A percentile compares a stretch with the other conserved stretches of the same genome.
phyloP scores from a whole-genome alignment of 2,888 invertebrate species.

The Eueremaeus valkanovi region DNA sequence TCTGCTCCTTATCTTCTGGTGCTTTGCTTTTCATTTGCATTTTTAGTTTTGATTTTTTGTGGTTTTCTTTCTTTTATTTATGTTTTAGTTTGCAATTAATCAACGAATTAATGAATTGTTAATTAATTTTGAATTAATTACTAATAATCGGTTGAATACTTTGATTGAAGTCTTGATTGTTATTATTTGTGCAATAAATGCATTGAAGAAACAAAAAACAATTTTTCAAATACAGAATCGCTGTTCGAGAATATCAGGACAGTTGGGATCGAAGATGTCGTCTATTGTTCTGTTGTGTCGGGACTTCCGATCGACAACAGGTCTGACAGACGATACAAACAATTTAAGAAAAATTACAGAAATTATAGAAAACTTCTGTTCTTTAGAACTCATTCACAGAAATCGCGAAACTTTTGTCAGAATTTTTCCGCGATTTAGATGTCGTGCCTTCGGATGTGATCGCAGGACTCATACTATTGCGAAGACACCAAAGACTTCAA shows the following conservation, averaged over 20 bases:
- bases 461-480: slow-evolving; percentile 71
- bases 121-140: too few relatives aligned
- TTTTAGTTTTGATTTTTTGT: too few relatives aligned
- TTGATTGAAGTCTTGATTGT: too few relatives aligned
- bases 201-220: too few relatives aligned
- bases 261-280: slow-evolving; percentile 81
- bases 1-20: too few relatives aligned
- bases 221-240: slow-evolving; percentile 75
- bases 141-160: too few relatives aligned
- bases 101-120: too few relatives aligned
- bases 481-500: slow-evolving; percentile 74
- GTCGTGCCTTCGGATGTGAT: slow-evolving; percentile 83
- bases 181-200: too few relatives aligned
- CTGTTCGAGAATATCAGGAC: slow-evolving; percentile 77
- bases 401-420: slow-evolving; percentile 71
- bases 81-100: too few relatives aligned
- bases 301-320: slow-evolving; percentile 66
- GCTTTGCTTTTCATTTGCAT: too few relatives aligned
- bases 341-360: too few relatives aligned
- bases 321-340: slow-evolving; percentile 53
- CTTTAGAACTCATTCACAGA: slow-evolving; percentile 75
- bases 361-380: slow-evolving; percentile 37
- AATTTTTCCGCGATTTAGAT: slow-evolving; percentile 81
- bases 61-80: too few relatives aligned
- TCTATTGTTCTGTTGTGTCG: slow-evolving; percentile 75